Base-by-base conservation (phyloP, 2,113 vertebrate genomes). In the Alligator sinensis region DNA sequence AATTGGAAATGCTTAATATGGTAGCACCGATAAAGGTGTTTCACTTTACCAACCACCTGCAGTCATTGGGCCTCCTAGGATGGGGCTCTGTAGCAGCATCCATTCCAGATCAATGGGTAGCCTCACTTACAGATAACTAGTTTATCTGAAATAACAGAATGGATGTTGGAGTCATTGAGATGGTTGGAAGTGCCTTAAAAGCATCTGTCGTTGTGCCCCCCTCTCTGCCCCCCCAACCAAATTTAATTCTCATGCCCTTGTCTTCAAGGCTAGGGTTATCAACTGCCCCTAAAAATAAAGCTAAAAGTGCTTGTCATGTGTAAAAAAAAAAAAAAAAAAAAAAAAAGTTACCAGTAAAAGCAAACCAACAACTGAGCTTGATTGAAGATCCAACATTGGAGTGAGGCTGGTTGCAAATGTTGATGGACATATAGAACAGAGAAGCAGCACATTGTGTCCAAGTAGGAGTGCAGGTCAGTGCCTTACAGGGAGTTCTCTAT, bases 101-200 rank as follows among this genome's bases (percentile, higher is more conserved):
- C 62, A 6, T 80, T 88, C 64, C 57, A 78, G 59, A 64, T 88
- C 28, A 80, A 3, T 82, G 16, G 58, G 15, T 16, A 66, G 63
- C n/a, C 63, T 66, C 25, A 66, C 9, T 66, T 66, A 66, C 27
- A 28, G 63, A 66, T 66, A n/a, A 3, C 27, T 28, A 13, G 17
- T 17, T 28, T 66, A 66, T 66, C 47, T 66, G 63, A 66, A 66
- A 66, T 66, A 66, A 28, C 28, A n/a, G 27, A 28, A 28, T n/a
- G n/a, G 63, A 28, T 28, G 8, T 55, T 11, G 30, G n/a, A 17
- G 28, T 10, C 30, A 78, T 80, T 82, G 80, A 80, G 82, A 79
- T 17, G 28, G 59, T 88, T 80, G 30, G 22, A 77, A 54, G 22
- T 64, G 22, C 74, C 75, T 90, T 54, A 84, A 90, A 89, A 55